A percentile compares a stretch with the other conserved stretches of the same genome.
Conservation (phyloP, 2,888 invertebrate species). For the Ophion ellenae region DNA sequence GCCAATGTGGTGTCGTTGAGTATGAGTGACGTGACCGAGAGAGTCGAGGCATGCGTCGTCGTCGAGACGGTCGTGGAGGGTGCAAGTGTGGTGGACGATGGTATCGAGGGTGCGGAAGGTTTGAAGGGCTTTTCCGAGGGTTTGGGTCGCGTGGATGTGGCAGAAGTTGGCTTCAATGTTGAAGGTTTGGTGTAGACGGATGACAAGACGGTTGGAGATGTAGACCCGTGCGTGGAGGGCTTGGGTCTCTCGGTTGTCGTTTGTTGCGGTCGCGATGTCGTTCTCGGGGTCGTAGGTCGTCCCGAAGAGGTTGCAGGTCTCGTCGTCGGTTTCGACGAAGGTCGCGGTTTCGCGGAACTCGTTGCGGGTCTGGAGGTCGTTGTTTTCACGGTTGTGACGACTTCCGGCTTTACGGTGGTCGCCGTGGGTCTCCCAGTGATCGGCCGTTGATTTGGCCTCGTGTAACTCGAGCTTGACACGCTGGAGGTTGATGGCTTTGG, state of each 20-base stretch:
- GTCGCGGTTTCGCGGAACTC: slow-evolving; percentile 66
- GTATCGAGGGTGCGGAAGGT: slow-evolving; percentile 44
- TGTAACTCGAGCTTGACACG: not conserved
- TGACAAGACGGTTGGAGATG: slow-evolving; percentile 21
- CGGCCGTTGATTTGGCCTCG: slow-evolving; percentile 50
- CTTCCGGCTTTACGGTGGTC: slow-evolving; percentile 51
- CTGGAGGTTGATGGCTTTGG: slow-evolving; percentile 65
- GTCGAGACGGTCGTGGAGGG: slow-evolving; percentile 54
- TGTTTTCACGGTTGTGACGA: slow-evolving; percentile 56
- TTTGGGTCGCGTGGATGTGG: slow-evolving; percentile 62
- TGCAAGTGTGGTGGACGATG: slow-evolving; percentile 49
- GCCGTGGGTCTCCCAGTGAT: slow-evolving; percentile 66
- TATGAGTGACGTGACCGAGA: slow-evolving; percentile 58
- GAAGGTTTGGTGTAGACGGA: slow-evolving; percentile 80
- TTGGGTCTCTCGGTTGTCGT: slow-evolving; percentile 56
- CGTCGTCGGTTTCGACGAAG: slow-evolving; percentile 65
- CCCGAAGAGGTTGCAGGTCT: slow-evolving; percentile 64
- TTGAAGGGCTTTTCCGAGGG: slow-evolving; percentile 60
- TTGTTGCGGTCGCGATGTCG: slow-evolving; percentile 38
- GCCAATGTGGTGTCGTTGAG: slow-evolving; percentile 68
- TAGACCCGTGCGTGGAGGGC: slow-evolving; percentile 38
- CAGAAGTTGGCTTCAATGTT: slow-evolving; percentile 69
- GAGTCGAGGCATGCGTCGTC: slow-evolving; percentile 64
- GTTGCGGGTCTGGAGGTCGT: slow-evolving; percentile 58
- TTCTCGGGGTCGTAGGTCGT: slow-evolving; percentile 56